phyloP scores from a whole-genome alignment of 1,140 invertebrate species.

The Papilio xuthus region DNA sequence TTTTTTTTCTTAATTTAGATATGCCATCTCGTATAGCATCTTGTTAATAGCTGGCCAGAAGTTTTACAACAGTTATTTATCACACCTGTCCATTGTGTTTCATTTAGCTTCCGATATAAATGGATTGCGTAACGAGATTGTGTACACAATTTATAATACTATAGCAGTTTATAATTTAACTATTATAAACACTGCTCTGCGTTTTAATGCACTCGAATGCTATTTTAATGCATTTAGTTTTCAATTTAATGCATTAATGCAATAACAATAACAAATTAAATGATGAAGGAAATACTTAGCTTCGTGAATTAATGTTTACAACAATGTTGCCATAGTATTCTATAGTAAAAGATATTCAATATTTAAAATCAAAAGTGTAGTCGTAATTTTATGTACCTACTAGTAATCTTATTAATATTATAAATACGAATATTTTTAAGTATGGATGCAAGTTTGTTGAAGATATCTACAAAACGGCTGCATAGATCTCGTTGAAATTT shows the following conservation, averaged over 20 bases:
- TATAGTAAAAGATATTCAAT: too few relatives aligned
- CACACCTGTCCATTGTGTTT: conserved; percentile 42
- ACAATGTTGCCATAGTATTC: not conserved
- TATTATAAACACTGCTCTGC: not conserved
- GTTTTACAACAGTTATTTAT: conserved; percentile 9
- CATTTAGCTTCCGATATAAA: conserved; percentile 44
- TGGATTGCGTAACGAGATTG: conserved; percentile 47
- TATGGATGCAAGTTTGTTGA: too few relatives aligned
- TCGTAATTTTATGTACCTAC: too few relatives aligned
- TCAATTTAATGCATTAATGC: conserved; percentile 18
- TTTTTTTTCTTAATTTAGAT: not conserved
- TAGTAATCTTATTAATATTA: too few relatives aligned
- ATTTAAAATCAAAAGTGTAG: too few relatives aligned
- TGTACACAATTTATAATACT: conserved; percentile 13
- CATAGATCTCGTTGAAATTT: too few relatives aligned
- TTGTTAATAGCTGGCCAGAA: not conserved
- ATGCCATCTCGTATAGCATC: not conserved
- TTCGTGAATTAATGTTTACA: not conserved
- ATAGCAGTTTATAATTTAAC: conserved; percentile 14
- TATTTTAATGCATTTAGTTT: not conserved
- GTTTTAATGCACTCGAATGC: not conserved
- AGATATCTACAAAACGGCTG: too few relatives aligned
- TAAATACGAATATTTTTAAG: too few relatives aligned
- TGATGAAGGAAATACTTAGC: not conserved
- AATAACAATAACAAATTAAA: not conserved